Conservation (phyloP, 2,797 vertebrate genomes). For the Gambusia yucatana region DNA sequence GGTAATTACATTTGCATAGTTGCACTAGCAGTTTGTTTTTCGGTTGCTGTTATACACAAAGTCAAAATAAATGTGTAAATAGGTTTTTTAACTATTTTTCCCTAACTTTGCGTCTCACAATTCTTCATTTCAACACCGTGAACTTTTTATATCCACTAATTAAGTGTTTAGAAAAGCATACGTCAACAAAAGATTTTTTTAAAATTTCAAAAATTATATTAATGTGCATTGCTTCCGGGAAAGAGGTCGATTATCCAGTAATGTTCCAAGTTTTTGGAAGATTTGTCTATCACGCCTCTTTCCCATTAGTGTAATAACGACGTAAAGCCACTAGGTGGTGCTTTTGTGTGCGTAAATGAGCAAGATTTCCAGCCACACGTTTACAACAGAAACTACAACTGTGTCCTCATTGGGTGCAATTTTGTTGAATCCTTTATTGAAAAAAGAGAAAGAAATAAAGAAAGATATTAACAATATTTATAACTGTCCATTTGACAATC, state of each 20-base stretch:
- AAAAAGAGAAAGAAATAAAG: conserved; percentile 80
- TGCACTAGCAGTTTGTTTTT: background rate
- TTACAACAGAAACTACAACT: conserved; percentile 60
- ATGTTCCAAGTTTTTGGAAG: background rate
- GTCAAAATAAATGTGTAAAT: background rate
- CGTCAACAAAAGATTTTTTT: background rate
- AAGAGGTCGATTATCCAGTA: background rate
- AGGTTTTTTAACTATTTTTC: background rate
- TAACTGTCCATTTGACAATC: conserved; percentile 75
- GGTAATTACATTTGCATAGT: background rate
- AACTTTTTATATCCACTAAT: background rate
- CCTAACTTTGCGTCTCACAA: background rate
- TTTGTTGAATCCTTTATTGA: conserved; percentile 84
- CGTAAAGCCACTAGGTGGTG: conserved; percentile 52
- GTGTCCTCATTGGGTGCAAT: conserved; percentile 75
- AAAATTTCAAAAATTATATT: background rate
- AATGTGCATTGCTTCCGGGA: background rate
- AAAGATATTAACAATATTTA: conserved; percentile 80
- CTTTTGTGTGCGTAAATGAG: conserved; percentile 8
- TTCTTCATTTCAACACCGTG: background rate
- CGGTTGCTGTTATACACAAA: background rate
- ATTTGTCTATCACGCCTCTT: background rate
- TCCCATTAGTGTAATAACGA: conserved; percentile 11
- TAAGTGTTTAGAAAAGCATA: background rate
- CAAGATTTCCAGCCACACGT: background rate